A percentile compares a stretch with the other conserved stretches of the same genome.
phyloP scores from a whole-genome alignment of 2,888 invertebrate genomes.

The Agrilus mali region DNA sequence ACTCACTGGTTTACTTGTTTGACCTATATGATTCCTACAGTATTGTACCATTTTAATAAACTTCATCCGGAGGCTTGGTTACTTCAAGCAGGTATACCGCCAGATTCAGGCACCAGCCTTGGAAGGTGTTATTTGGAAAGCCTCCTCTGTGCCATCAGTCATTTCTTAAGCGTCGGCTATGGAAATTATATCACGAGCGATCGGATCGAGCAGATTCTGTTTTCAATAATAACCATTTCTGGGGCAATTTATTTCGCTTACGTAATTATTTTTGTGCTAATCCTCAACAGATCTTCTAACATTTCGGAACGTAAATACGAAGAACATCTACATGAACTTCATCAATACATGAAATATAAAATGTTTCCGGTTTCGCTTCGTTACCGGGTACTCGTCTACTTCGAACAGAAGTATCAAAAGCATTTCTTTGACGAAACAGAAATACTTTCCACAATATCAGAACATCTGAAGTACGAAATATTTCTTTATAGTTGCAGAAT shows the following conservation, averaged over 20 bases:
- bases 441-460: conserved; percentile 26
- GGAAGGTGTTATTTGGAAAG: conserved; percentile 11
- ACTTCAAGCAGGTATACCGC: conserved; percentile 2
- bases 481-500: conserved; percentile 40
- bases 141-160: conserved; percentile 16
- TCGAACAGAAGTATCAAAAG: conserved; percentile 30
- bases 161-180: conserved; percentile 21
- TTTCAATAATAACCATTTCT: conserved; percentile 15
- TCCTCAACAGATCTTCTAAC: conserved; percentile 20
- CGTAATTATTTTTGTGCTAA: conserved; percentile 24
- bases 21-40: conserved; percentile 10
- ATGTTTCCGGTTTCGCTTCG: conserved; percentile 30
- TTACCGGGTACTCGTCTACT: conserved; percentile 28
- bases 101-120: conserved; percentile 5
- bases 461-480: conserved; percentile 37
- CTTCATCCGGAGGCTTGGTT: conserved; percentile 10
- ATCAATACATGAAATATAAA: conserved; percentile 30
- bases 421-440: conserved; percentile 32
- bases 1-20: conserved; percentile 16
- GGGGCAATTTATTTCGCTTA: conserved; percentile 21
- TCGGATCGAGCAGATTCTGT: conserved; percentile 14
- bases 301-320: conserved; percentile 30
- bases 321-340: conserved; percentile 31
- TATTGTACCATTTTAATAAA: conserved; percentile 1
- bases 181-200: conserved; percentile 12